Conservation (phyloP, 2,888 invertebrate genomes). For the Cataglyphis altisquamis region DNA sequence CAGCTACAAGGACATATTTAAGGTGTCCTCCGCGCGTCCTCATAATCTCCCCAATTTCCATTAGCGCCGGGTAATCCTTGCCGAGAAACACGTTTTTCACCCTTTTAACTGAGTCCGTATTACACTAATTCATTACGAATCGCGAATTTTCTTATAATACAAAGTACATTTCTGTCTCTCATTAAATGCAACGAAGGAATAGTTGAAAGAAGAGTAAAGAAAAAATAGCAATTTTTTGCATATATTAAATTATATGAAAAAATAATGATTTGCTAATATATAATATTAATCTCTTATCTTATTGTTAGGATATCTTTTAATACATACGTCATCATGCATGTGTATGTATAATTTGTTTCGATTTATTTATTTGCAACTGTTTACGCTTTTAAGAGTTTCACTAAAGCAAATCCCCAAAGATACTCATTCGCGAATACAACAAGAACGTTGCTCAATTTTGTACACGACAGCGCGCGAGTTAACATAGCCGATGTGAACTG, state of each 20-base stretch:
- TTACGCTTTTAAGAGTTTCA: not conserved
- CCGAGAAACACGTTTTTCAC: constrained; percentile 34
- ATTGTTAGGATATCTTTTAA: not conserved
- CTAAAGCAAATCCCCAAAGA: not conserved
- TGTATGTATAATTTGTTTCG: not conserved
- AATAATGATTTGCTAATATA: not conserved
- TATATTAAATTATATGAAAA: not conserved
- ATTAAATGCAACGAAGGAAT: not conserved
- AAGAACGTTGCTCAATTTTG: constrained; percentile 39
- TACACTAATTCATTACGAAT: constrained; percentile 14
- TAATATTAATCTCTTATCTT: not conserved
- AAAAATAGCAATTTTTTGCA: not conserved
- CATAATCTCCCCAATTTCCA: constrained; percentile 78
- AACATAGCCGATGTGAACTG: constrained; percentile 51
- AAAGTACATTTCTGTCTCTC: not conserved
- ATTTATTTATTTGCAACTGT: not conserved
- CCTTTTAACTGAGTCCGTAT: constrained; percentile 10
- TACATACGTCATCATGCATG: not conserved
- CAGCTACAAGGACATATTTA: constrained; percentile 76
- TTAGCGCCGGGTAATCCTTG: constrained; percentile 55
- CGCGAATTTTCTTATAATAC: not conserved
- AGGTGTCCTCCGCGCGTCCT: constrained; percentile 72
- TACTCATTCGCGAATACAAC: not conserved
- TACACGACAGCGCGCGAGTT: constrained; percentile 41
- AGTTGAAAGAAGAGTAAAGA: not conserved